Percentiles rank a stretch among this genome's conserved stretches.
Evolutionary conservation across 1,140 invertebrate species (phyloP).

Genomic region (Heliconius nattereri): DNA sequence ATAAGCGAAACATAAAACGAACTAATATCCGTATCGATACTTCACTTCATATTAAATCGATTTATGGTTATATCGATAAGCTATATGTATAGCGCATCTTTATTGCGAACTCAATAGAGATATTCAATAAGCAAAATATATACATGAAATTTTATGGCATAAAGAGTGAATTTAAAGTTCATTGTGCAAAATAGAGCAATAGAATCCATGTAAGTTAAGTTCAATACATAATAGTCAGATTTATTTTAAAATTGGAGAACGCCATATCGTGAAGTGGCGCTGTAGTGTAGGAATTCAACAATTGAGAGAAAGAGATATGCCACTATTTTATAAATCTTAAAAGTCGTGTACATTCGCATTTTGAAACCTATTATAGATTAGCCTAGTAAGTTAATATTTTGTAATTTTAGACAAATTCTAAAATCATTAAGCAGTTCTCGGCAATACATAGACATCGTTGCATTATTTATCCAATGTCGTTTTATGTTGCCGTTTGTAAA

Average conservation of each 20-base stretch:
- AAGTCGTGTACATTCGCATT: slow-evolving; percentile 18
- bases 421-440: slow-evolving; percentile 78
- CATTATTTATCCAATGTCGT: slow-evolving; percentile 60
- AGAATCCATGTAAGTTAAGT: slow-evolving; percentile 28
- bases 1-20: neutral
- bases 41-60: neutral
- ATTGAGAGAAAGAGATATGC: slow-evolving; percentile 51
- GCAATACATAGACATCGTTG: slow-evolving; percentile 90
- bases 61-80: neutral
- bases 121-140: slow-evolving; percentile 16
- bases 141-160: slow-evolving; percentile 14
- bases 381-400: slow-evolving; percentile 15
- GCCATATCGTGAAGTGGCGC: slow-evolving; percentile 52
- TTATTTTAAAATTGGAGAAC: slow-evolving; percentile 34
- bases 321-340: slow-evolving; percentile 46
- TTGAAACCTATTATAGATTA: slow-evolving; percentile 6
- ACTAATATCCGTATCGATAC: neutral
- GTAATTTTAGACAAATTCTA: slow-evolving; percentile 11
- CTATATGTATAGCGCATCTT: slow-evolving; percentile 8
- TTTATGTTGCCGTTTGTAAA: slow-evolving; percentile 33
- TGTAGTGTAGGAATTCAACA: slow-evolving; percentile 40
- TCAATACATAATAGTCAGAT: slow-evolving; percentile 6
- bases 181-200: slow-evolving; percentile 20
- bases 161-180: slow-evolving; percentile 18
- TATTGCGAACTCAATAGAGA: slow-evolving; percentile 11